A percentile compares a stretch with the other conserved stretches of the same genome.
These are phyloP conservation scores for Brachionus asplanchnoidis DNA, from an alignment of 1,140 invertebrate genomes.

Conservation along the genomic window DNA sequence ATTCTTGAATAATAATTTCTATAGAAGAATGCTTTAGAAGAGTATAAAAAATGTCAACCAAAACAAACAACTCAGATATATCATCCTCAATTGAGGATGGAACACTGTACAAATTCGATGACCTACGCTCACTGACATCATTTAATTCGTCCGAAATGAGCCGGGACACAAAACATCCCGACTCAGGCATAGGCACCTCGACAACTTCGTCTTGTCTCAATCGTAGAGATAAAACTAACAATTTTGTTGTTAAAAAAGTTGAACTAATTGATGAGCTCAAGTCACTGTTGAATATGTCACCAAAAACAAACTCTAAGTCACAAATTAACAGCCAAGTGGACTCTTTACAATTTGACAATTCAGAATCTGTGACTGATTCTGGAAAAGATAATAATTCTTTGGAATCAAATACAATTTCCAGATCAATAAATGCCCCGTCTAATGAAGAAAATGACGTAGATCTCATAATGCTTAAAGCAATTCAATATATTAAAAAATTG, in stretches of 20 bases:
- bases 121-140: background rate
- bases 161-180: background rate
- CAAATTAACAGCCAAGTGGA: background rate
- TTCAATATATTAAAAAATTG: conserved; percentile 20
- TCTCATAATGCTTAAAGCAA: background rate
- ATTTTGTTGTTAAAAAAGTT: conserved; percentile 15
- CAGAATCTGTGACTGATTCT: background rate
- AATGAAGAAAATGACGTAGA: background rate
- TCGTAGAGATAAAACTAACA: background rate
- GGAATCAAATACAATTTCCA: background rate
- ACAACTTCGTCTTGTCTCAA: background rate
- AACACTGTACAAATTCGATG: conserved; percentile 8
- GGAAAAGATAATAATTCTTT: background rate
- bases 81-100: conserved; percentile 18
- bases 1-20: background rate
- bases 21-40: background rate
- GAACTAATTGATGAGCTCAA: conserved; percentile 7
- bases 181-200: conserved; percentile 3
- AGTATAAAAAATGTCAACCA: background rate
- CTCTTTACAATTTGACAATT: background rate
- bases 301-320: background rate
- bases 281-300: background rate
- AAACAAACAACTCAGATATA: conserved; percentile 4
- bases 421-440: background rate
- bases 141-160: conserved; percentile 27